Percentiles rank a stretch among this genome's conserved stretches.
phyloP scores from a whole-genome alignment of 2,888 invertebrate genomes.

The Phalera bucephala region DNA sequence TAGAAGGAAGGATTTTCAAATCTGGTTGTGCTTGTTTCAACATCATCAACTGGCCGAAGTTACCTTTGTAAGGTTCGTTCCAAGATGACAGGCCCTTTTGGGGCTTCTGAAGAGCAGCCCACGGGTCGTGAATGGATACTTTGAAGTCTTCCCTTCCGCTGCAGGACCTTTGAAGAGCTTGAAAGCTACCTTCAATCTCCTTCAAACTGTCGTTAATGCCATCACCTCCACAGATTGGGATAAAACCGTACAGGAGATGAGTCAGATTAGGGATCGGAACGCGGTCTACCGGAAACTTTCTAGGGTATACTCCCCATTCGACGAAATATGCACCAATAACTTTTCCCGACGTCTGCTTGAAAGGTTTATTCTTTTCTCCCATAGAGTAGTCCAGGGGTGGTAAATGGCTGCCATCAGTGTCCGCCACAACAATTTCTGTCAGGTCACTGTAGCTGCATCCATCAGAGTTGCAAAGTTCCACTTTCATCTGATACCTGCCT shows the following conservation, averaged over 20 bases:
- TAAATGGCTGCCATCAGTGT: constrained; percentile 76
- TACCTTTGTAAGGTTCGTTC: constrained; percentile 79
- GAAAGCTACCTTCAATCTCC: constrained; percentile 77
- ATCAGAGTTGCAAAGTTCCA: constrained; percentile 70
- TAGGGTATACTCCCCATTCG: constrained; percentile 78
- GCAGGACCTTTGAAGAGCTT: constrained; percentile 74
- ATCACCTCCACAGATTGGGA: constrained; percentile 76
- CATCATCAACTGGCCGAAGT: constrained; percentile 76
- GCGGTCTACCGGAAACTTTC: constrained; percentile 72
- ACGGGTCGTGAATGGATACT: constrained; percentile 75
- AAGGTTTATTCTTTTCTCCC: constrained; percentile 71
- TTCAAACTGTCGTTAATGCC: constrained; percentile 79
- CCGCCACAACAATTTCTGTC: constrained; percentile 72
- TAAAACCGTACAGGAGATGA: constrained; percentile 74
- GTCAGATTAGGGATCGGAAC: constrained; percentile 72
- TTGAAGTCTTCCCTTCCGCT: constrained; percentile 76
- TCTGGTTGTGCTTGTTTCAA: constrained; percentile 74
- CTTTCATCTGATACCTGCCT: constrained; percentile 69
- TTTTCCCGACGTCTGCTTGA: constrained; percentile 76
- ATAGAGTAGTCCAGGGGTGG: constrained; percentile 66
- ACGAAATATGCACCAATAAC: constrained; percentile 75
- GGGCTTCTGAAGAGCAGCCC: constrained; percentile 77
- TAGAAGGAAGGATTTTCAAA: constrained; percentile 69
- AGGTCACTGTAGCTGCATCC: constrained; percentile 69
- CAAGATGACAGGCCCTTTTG: constrained; percentile 73